Evolutionary conservation across 2,888 invertebrate species (phyloP).

Genomic region (Chymomyza fuscimana): DNA sequence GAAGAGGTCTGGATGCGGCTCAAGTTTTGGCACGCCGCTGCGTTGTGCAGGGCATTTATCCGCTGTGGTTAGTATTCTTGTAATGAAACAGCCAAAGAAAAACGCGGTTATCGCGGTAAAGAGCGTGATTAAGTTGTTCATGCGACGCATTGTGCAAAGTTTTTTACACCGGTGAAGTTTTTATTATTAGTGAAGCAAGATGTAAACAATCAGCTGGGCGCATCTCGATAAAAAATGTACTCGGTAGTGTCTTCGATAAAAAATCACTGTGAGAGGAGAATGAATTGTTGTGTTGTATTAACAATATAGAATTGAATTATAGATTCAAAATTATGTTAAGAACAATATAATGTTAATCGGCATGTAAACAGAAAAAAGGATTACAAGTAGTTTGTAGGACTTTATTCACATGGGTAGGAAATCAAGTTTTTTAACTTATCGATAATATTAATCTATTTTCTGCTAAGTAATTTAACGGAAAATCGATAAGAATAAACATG

Average conservation of each 20-base stretch:
- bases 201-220: background rate
- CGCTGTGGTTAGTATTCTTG: constrained; percentile 82
- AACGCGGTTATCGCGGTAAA: constrained; percentile 82
- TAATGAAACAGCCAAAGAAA: constrained; percentile 83
- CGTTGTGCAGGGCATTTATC: constrained; percentile 81
- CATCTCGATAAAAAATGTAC: background rate
- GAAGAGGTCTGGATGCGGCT: constrained; percentile 77
- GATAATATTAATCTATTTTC: no score
- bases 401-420: no score
- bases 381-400: no score
- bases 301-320: background rate
- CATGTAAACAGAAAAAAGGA: no score
- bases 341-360: no score
- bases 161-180: background rate
- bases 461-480: no score
- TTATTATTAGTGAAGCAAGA: background rate
- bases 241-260: background rate
- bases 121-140: constrained; percentile 77
- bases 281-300: background rate
- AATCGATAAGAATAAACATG: no score
- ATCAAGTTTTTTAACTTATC: no score
- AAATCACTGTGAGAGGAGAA: background rate
- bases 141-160: constrained; percentile 70
- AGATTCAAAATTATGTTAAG: no score
- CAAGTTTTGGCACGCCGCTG: constrained; percentile 60